Base-by-base conservation (phyloP, 2,888 invertebrate genomes). In the Scrobipalpa atriplicella region DNA sequence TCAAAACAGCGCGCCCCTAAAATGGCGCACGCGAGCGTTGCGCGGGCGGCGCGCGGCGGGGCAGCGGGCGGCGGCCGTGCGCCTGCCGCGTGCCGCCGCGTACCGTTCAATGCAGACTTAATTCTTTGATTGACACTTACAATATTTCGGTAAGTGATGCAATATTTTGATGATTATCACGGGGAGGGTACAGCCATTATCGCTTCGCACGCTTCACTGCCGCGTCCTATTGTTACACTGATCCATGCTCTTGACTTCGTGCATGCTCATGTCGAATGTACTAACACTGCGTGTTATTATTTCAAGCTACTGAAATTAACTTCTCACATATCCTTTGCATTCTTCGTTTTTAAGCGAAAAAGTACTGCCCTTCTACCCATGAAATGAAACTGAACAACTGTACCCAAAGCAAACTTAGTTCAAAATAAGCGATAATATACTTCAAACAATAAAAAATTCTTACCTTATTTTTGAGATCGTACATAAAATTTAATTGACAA, bases 61-160 rank as follows among this genome's bases (percentile, higher is more conserved):
- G 67, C 81, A 70, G 82, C 70, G 85, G 83, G 29, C 86, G 85
- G 64, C 69, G 64, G 71, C n/a, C 86, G 85, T 82, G 84, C 84
- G 90, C 67, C 81, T 70, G 83, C 71, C 85, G 83, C 87, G 83
- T 82, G 84, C 78, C 78, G 71, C 64, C 69, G 73, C 71, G 70
- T 61, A 65, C 66, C 77, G 73, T 92, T 38, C 92, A 93, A 92
- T 92, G 82, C 83, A 70, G 81, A 85, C 88, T 88, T 93, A 93
- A 93, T 93, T 91, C 89, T 85, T 88, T 93, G 93, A 93, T 93
- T 93, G 93, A 93, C 93, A 92, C 88, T 92, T 93, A 93, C 93
- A 93, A 93, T 93, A 93, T 93, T 91, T 90, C 90, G 87, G 88
- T 92, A 92, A 93, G 92, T 93, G 93, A 93, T 87, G 93, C 93